Evolutionary conservation across 2,113 vertebrate species (phyloP), one percentile per base, ranked within the genome.

Genomic region (Leptodactylus fuscus): DNA sequence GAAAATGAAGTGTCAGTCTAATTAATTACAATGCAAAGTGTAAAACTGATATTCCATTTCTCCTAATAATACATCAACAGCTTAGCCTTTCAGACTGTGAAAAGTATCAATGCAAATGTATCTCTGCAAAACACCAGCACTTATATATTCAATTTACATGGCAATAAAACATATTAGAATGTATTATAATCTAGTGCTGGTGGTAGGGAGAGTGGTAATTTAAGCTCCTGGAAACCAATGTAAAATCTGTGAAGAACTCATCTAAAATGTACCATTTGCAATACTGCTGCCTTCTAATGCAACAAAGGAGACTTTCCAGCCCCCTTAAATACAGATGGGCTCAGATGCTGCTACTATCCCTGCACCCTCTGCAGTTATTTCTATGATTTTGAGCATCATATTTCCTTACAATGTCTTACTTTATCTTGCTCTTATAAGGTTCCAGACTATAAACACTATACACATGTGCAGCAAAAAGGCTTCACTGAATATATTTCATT

Each of bases 21-120:
- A 4, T 48, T 65, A 65, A 81, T 81, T 81, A 81, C 22, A 24
- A 65, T 65, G n/a, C 38, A 29, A 27, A 46, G 5, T 81, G 55
- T 48, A 46, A 81, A 46, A 29, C 13, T 9, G 55, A 80, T 51
- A 62, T 24, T 3, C 24, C 5, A 24, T 13, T 46, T 16, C 1
- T 65, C 11, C 29, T 34, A 65, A 34, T 16, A 65, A 18, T 32
- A 24, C 27, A 27, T 24, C 34, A 44, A 24, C 38, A 24, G 38
- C 10, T 13, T 44, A n/a, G 8, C 22, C 20, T 36, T 24, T 24
- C 36, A 73, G 46, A 73, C 22, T 46, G 18, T 15, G 22, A 24
- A 44, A 36, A 41, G 22, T 46, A 73, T n/a, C 12, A 24, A 24
- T 44, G 20, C 38, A 5, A 44, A 13, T 12, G 38, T 41, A 46